Percentiles rank a stretch among this genome's conserved stretches.
These are phyloP conservation scores for Eospalax fontanierii DNA, from an alignment of 2,797 vertebrate genomes.

Conservation along the genomic window DNA sequence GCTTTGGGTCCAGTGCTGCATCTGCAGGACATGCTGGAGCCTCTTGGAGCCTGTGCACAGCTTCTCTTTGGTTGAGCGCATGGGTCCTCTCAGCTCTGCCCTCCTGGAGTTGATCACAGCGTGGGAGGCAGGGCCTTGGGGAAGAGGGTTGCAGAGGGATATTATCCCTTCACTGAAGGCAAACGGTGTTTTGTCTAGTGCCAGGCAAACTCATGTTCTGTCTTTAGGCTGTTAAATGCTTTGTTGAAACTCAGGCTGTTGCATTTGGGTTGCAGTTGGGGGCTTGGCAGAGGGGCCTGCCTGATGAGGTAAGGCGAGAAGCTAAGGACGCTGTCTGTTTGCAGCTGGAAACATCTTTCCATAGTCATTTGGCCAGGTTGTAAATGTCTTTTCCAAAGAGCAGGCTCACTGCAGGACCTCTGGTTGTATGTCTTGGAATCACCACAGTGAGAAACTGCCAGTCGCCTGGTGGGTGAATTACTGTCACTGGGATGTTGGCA, in stretches of 20 bases:
- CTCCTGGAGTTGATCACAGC: background rate
- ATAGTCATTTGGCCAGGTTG: slow-evolving; percentile 84
- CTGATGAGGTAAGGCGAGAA: slow-evolving; percentile 84
- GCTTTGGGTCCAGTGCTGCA: background rate
- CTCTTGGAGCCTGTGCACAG: background rate
- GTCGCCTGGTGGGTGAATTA: slow-evolving; percentile 76
- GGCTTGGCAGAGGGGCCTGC: slow-evolving; percentile 86
- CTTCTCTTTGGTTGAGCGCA: background rate
- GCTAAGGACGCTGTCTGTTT: slow-evolving; percentile 74
- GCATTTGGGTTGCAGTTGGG: slow-evolving; percentile 83
- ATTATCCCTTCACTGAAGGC: slow-evolving; percentile 1
- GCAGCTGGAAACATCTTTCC: slow-evolving; percentile 87
- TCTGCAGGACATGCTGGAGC: background rate
- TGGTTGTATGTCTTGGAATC: slow-evolving; percentile 82
- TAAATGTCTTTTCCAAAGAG: slow-evolving; percentile 84
- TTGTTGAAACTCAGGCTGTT: slow-evolving; percentile 84
- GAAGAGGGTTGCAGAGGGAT: background rate
- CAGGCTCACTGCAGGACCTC: slow-evolving; percentile 57
- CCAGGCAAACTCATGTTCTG: slow-evolving; percentile 84
- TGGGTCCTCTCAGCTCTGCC: background rate
- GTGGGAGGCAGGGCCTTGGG: background rate
- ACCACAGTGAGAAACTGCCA: slow-evolving; percentile 63
- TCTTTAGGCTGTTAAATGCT: slow-evolving; percentile 86
- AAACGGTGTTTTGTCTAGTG: slow-evolving; percentile 41
- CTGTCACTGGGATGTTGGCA: slow-evolving; percentile 64